Evolutionary conservation across 2,797 vertebrate genomes (phyloP).

Genomic region (Vireo griseus): DNA sequence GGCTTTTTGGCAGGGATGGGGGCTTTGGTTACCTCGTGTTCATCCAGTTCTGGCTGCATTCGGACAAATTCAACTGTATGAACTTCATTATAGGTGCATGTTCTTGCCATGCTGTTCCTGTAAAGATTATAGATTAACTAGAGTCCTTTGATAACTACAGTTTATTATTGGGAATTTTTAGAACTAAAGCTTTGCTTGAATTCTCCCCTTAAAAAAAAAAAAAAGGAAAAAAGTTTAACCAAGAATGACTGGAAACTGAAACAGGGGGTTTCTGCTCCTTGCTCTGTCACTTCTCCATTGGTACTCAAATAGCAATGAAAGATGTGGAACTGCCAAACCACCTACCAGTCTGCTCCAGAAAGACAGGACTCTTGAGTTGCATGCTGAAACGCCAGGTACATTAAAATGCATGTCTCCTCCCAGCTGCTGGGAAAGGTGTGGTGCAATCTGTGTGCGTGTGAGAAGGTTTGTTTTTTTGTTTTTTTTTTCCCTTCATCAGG

Average conservation of each 20-base stretch:
- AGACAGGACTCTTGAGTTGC: neutral
- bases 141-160: neutral
- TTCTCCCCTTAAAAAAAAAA: neutral
- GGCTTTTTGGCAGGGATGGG: neutral
- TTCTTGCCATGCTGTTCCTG: neutral
- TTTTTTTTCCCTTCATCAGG: neutral
- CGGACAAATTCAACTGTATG: neutral
- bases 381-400: neutral
- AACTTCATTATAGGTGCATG: neutral
- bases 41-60: neutral
- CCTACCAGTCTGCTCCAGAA: neutral
- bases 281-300: neutral
- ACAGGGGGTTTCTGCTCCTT: neutral
- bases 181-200: neutral
- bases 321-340: neutral
- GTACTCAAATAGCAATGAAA: neutral
- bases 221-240: neutral
- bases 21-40: neutral
- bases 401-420: neutral
- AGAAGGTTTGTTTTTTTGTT: neutral
- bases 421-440: constrained; percentile 40
- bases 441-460: neutral
- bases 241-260: neutral
- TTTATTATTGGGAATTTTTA: neutral
- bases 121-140: constrained; percentile 44